phyloP scores from a whole-genome alignment of 2,797 vertebrate species.

The Adelosebastes latens region DNA sequence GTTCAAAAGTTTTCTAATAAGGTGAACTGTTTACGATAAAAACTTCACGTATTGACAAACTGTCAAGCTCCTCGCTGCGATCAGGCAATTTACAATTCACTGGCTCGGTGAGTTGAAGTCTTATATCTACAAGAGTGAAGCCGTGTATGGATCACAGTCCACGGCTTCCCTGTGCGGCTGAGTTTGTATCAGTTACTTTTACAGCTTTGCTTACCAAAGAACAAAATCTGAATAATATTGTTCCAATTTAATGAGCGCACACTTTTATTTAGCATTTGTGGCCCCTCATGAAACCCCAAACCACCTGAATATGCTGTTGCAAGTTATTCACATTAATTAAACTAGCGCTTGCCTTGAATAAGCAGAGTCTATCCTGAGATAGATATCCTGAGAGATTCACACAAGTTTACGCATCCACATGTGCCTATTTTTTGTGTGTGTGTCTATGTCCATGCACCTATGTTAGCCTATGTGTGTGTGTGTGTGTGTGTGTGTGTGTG shows the following conservation, averaged over 20 bases:
- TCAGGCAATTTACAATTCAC: conserved; percentile 56
- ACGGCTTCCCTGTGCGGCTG: not conserved
- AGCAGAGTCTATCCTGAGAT: conserved; percentile 4
- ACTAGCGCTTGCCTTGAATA: not conserved
- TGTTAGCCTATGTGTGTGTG: not conserved
- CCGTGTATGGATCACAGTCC: not conserved
- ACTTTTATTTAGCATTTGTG: not conserved
- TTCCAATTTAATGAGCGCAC: conserved; percentile 7
- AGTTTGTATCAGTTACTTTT: conserved; percentile 8
- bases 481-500: not conserved
- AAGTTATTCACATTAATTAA: conserved; percentile 31
- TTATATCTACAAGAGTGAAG: conserved; percentile 14
- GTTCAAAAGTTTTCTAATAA: conserved; percentile 53
- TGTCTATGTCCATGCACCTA: not conserved
- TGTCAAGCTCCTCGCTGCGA: conserved; percentile 43
- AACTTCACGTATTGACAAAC: conserved; percentile 62
- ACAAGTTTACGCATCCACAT: not conserved
- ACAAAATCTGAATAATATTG: not conserved
- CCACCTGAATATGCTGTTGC: conserved; percentile 4
- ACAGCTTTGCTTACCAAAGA: not conserved
- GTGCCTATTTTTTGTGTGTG: not conserved
- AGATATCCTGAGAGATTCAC: not conserved
- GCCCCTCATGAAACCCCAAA: not conserved
- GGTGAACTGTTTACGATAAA: conserved; percentile 52
- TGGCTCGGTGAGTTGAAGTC: conserved; percentile 31